These are phyloP conservation scores for Planococcus citri DNA, from an alignment of 1,140 invertebrate species.

Conservation along the genomic window DNA sequence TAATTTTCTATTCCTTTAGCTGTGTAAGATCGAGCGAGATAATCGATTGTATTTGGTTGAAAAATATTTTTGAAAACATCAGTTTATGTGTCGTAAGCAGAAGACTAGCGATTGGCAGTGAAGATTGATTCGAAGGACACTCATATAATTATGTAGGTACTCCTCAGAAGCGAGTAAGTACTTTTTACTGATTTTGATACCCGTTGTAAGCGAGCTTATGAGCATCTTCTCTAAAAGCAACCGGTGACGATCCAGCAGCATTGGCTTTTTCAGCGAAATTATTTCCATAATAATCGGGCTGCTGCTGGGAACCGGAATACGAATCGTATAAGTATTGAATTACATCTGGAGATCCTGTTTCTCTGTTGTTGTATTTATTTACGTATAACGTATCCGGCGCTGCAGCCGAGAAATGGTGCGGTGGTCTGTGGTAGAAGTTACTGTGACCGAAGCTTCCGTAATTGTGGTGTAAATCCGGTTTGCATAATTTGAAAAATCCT, in stretches of 20 bases:
- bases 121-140: too few species aligned
- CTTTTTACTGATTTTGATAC: constrained; percentile 29
- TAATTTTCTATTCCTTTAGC: too few species aligned
- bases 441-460: constrained; percentile 38
- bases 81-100: too few species aligned
- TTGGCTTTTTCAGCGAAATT: not conserved
- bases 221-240: constrained; percentile 21
- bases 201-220: constrained; percentile 21
- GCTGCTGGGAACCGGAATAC: constrained; percentile 6
- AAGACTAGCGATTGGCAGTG: too few species aligned
- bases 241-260: not conserved
- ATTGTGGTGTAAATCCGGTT: constrained; percentile 37
- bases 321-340: constrained; percentile 21
- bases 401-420: not conserved
- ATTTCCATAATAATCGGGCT: constrained; percentile 10
- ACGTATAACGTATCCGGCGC: constrained; percentile 31
- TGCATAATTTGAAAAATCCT: constrained; percentile 66
- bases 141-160: too few species aligned
- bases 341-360: constrained; percentile 29
- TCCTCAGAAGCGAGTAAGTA: too few species aligned
- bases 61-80: too few species aligned
- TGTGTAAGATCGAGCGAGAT: too few species aligned
- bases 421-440: constrained; percentile 31
- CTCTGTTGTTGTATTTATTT: constrained; percentile 39
- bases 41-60: too few species aligned